Conservation (phyloP, 2,888 invertebrate species). For the Drosophila anomalata region DNA sequence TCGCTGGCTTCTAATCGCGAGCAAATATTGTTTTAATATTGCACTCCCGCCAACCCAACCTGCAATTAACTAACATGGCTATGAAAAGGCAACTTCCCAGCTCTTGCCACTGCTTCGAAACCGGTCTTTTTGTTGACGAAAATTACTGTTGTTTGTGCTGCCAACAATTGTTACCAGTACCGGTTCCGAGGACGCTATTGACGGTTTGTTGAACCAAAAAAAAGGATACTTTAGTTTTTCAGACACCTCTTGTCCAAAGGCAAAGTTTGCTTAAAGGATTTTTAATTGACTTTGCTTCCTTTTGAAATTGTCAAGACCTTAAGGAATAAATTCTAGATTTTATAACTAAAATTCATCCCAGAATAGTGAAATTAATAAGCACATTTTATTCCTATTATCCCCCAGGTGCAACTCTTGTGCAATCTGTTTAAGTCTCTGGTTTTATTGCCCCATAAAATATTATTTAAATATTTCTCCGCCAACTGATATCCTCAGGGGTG, state of each 20-base stretch:
- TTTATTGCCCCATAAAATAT: constrained; percentile 4
- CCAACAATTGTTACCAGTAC: constrained; percentile 68
- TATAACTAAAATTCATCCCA: no score
- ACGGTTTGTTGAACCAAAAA: background rate
- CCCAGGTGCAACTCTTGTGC: constrained; percentile 2
- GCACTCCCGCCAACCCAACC: constrained; percentile 52
- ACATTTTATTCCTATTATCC: background rate
- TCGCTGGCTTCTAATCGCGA: constrained; percentile 52
- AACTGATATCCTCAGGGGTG: constrained; percentile 1
- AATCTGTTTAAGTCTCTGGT: background rate
- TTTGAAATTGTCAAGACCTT: no score
- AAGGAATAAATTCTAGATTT: no score
- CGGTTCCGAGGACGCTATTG: constrained; percentile 31
- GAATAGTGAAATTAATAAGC: background rate
- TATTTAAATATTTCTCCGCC: constrained; percentile 19
- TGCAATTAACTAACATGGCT: constrained; percentile 65
- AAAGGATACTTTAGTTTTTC: background rate
- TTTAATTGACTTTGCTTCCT: background rate
- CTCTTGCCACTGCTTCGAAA: constrained; percentile 14
- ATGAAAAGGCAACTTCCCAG: constrained; percentile 25
- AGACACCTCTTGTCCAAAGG: background rate
- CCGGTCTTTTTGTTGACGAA: constrained; percentile 54
- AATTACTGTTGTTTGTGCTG: constrained; percentile 66
- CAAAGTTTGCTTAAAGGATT: background rate
- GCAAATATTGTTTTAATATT: constrained; percentile 73